A percentile compares a stretch with the other conserved stretches of the same genome.
phyloP scores from a whole-genome alignment of 2,888 invertebrate species.

The Drosophila sordidula region DNA sequence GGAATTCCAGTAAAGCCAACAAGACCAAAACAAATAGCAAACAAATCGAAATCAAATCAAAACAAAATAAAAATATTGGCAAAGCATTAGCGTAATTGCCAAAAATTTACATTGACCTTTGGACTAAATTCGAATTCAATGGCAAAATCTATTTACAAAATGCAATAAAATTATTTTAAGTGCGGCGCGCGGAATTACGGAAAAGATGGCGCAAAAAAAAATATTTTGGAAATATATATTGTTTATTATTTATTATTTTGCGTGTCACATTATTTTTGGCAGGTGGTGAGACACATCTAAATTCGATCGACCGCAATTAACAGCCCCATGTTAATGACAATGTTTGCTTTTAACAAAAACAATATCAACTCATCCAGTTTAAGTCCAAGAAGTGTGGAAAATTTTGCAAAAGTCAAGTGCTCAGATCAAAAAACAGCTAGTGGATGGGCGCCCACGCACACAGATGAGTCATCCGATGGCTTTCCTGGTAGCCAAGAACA shows the following conservation, averaged over 20 bases:
- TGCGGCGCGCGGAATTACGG: background rate
- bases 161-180: conserved; percentile 3
- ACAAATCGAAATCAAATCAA: conserved; percentile 38
- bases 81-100: conserved; percentile 19
- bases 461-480: conserved; percentile 48
- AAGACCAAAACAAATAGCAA: conserved; percentile 10
- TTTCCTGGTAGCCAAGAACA: conserved; percentile 61
- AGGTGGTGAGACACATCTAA: conserved; percentile 2
- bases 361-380: conserved; percentile 19
- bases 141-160: background rate
- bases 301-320: conserved; percentile 23
- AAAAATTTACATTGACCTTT: conserved; percentile 32
- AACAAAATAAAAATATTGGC: conserved; percentile 13
- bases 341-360: conserved; percentile 32
- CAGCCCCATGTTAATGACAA: conserved; percentile 46
- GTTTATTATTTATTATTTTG: too few relatives aligned
- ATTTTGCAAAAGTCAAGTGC: conserved; percentile 38
- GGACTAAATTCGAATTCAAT: background rate
- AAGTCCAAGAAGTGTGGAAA: conserved; percentile 42
- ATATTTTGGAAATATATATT: background rate
- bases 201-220: background rate
- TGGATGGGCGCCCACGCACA: background rate
- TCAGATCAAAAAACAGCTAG: background rate
- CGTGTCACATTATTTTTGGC: background rate
- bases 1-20: conserved; percentile 3